Evolutionary conservation across 2,888 invertebrate species (phyloP).

Genomic region (Alcis repandata): DNA sequence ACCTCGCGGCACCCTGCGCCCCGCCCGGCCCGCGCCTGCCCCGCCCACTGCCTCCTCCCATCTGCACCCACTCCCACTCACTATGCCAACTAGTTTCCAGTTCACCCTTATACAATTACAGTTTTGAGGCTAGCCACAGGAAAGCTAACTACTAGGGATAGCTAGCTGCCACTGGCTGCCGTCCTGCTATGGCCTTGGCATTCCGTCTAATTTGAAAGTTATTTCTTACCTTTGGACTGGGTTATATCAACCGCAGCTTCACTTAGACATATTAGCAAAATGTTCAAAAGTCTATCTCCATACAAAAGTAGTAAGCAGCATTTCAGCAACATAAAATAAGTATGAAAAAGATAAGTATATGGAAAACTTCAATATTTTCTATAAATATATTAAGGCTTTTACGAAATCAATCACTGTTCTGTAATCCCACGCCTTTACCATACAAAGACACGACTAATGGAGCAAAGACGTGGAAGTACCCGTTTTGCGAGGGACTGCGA

Average conservation of each 20-base stretch:
- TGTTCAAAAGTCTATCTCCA: no score
- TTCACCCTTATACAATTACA: conserved; percentile 27
- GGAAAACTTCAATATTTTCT: not conserved
- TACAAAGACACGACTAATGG: conserved; percentile 25
- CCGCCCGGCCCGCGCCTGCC: conserved; percentile 75
- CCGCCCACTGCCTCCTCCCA: conserved; percentile 72
- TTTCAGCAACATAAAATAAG: conserved; percentile 1
- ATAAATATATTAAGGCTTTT: not conserved
- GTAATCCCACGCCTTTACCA: conserved; percentile 17
- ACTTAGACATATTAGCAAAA: not conserved
- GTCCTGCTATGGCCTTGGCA: not conserved
- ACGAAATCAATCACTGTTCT: conserved; percentile 29
- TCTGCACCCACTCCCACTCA: conserved; percentile 67
- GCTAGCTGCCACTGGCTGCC: not conserved
- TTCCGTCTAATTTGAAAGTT: not conserved
- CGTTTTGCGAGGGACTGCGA: conserved; percentile 50
- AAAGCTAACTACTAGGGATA: not conserved
- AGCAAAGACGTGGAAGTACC: conserved; percentile 22
- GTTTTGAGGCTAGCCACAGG: conserved; percentile 8
- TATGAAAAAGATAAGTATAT: not conserved
- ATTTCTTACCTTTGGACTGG: not conserved
- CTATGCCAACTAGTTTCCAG: conserved; percentile 32
- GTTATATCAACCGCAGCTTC: not conserved
- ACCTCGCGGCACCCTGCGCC: conserved; percentile 78
- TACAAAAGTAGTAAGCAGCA: not conserved